phyloP scores from a whole-genome alignment of 2,113 vertebrate species.

The Neopipo cinnamomea region DNA sequence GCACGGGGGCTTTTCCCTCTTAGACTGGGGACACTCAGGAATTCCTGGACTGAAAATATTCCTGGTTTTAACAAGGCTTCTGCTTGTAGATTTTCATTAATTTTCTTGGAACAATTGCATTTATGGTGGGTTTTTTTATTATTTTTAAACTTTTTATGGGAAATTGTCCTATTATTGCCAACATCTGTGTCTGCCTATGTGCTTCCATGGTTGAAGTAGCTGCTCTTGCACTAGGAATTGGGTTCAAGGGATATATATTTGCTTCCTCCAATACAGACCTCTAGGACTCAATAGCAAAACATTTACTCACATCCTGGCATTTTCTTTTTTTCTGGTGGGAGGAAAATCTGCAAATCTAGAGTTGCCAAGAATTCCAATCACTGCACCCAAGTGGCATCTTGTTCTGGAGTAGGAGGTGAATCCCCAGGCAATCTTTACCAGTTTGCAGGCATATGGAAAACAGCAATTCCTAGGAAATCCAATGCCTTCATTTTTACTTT shows the following conservation, averaged over 20 bases:
- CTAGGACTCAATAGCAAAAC: neutral
- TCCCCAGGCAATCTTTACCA: neutral
- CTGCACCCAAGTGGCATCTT: neutral
- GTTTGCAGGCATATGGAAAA: neutral
- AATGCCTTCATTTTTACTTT: neutral
- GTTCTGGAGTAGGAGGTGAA: neutral
- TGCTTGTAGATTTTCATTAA: neutral
- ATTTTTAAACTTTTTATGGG: neutral
- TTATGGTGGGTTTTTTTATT: neutral
- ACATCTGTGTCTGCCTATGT: accelerated
- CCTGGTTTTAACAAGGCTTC: neutral
- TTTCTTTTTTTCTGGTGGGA: neutral
- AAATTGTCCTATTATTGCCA: neutral
- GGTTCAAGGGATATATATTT: neutral
- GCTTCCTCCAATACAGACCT: neutral
- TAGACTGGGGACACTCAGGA: neutral
- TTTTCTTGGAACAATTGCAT: neutral
- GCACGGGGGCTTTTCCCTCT: neutral
- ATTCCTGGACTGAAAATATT: neutral
- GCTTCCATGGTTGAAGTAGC: neutral
- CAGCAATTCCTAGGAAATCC: neutral
- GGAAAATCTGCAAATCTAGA: neutral
- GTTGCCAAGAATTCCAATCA: neutral
- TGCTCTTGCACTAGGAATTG: neutral
- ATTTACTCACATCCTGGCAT: neutral